Conservation (phyloP, 2,888 invertebrate species). For the Erebia aethiops region DNA sequence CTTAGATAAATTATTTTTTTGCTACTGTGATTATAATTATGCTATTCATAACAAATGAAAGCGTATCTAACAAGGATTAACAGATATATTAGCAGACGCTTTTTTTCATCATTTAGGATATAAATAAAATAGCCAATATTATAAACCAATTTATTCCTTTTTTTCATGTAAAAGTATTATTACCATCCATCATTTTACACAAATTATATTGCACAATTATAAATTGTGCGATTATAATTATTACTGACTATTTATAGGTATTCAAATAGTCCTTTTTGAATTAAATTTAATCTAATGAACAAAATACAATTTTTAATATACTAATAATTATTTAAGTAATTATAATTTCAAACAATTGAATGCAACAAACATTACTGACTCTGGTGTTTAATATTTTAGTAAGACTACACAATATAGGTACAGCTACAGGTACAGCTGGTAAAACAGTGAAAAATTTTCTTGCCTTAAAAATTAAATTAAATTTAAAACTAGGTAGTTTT, state of each 20-base stretch:
- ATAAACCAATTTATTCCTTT: conserved; percentile 32
- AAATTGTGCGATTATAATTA: conserved; percentile 25
- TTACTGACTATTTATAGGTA: conserved; percentile 1
- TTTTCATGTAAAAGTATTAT: conserved; percentile 32
- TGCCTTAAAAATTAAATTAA: not conserved
- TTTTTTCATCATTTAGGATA: not conserved
- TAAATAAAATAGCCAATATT: conserved; percentile 25
- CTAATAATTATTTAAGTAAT: not conserved
- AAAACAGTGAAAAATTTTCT: too few relatives aligned
- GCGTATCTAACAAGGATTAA: too few relatives aligned
- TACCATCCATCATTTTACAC: conserved; percentile 31
- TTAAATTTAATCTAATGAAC: not conserved
- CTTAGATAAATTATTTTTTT: too few relatives aligned
- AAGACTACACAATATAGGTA: not conserved
- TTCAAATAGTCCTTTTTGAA: conserved; percentile 10
- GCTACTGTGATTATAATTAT: too few relatives aligned
- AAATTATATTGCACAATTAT: conserved; percentile 22
- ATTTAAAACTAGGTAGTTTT: too few relatives aligned
- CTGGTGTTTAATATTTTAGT: not conserved
- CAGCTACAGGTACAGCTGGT: too few relatives aligned
- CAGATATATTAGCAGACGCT: too few relatives aligned
- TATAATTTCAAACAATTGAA: not conserved
- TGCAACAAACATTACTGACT: not conserved
- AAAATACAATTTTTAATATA: not conserved
- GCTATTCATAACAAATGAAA: too few relatives aligned